Percentiles rank a stretch among this genome's conserved stretches.
phyloP scores from a whole-genome alignment of 2,797 vertebrate genomes.

The Oophaga sylvatica region DNA sequence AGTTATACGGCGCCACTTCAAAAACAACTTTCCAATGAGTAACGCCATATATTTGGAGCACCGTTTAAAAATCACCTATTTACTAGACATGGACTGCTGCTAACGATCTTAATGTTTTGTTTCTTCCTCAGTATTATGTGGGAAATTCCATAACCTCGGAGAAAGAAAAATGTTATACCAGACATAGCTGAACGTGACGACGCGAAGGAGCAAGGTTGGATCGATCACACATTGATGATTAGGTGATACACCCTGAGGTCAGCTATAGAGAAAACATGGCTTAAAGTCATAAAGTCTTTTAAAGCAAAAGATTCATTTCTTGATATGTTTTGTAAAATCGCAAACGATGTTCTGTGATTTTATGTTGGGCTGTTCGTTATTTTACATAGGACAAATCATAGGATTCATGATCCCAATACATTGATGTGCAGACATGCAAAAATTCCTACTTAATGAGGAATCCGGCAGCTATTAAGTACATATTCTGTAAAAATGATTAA shows the following conservation, averaged over 20 bases:
- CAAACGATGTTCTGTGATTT: background rate
- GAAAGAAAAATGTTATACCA: too few species aligned
- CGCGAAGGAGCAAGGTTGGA: background rate
- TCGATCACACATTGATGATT: background rate
- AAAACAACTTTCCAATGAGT: background rate
- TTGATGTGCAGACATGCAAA: background rate
- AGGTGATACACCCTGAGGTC: background rate
- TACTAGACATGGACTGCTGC: background rate
- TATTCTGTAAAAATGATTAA: too few species aligned
- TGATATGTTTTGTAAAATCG: background rate
- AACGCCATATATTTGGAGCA: background rate
- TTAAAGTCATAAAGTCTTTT: background rate
- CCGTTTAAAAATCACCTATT: background rate
- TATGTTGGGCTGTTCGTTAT: background rate
- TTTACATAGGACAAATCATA: too few species aligned
- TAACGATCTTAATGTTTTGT: background rate
- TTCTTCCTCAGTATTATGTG: background rate
- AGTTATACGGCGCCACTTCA: background rate
- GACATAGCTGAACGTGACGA: background rate
- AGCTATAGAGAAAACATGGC: background rate
- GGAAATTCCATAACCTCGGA: background rate
- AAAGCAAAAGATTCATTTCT: background rate
- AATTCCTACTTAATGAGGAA: too few species aligned
- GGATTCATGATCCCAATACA: background rate
- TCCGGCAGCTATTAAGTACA: too few species aligned